A percentile compares a stretch with the other conserved stretches of the same genome.
Evolutionary conservation across 2,113 vertebrate genomes (phyloP).

Genomic region (Phrynosoma platyrhinos): DNA sequence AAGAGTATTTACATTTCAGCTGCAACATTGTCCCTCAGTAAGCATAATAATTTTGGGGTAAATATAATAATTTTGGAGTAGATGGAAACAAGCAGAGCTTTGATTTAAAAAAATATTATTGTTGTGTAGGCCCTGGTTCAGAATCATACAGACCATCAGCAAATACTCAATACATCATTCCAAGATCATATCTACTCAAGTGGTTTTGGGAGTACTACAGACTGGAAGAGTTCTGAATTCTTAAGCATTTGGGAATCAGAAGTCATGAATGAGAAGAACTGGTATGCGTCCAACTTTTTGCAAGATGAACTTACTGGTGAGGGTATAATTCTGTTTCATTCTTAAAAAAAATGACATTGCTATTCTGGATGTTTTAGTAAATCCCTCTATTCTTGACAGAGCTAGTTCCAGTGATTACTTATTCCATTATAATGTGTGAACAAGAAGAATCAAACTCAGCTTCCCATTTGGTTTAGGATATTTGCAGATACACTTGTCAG

Average conservation of each 20-base stretch:
- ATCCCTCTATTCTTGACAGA: background rate
- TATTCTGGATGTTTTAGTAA: background rate
- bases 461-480: rapidly evolving
- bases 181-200: constrained; percentile 96
- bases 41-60: constrained; percentile 57
- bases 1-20: constrained; percentile 34
- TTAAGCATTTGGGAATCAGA: constrained; percentile 97
- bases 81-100: constrained; percentile 62
- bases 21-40: constrained; percentile 3
- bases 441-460: background rate
- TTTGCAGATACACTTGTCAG: background rate
- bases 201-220: constrained; percentile 90
- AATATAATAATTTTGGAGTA: constrained; percentile 58
- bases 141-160: constrained; percentile 92
- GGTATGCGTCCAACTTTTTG: constrained; percentile 92
- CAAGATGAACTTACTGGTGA: constrained; percentile 94
- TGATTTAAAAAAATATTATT: constrained; percentile 63
- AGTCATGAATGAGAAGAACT: constrained; percentile 95
- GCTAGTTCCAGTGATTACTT: constrained; percentile 19
- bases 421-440: background rate
- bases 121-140: constrained; percentile 80
- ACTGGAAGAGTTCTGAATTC: constrained; percentile 97
- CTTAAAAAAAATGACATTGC: constrained; percentile 55
- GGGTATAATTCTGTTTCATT: constrained; percentile 61
- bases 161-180: constrained; percentile 91